Base-by-base conservation (phyloP, 2,888 invertebrate genomes). In the Tillus elongatus region DNA sequence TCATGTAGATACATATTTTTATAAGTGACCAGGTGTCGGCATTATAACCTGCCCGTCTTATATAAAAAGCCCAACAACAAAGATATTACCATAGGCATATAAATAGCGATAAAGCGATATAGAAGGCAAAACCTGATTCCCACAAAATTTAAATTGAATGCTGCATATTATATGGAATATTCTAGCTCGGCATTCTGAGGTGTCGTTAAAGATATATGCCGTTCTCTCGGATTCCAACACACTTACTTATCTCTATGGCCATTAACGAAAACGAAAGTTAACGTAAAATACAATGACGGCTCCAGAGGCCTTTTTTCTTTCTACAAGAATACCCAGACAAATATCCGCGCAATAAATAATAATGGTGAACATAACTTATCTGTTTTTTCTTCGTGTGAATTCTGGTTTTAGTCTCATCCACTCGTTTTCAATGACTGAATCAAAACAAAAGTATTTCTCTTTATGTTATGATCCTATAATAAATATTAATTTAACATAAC, bases 101-200 rank as follows among this genome's bases (percentile, higher is more conserved):
- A 59, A 58, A 59, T 57, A 59, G 56, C 58, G 53, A 58, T 58
- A 57, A 57, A 58, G 54, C 54, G 53, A 50, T 53, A 52, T 51
- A 53, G 56, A 55, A 54, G 54, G 54, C 50, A 54, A 55, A 55
- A 53, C 54, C 49, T 55, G 54, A 54, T 59, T 58, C 58, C 51
- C 59, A 57, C 59, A 58, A 59, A 59, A 59, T 59, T 59, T 59
- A 58, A 59, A 59, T 59, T 59, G 58, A 59, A 59, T 59, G 56
- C 57, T 53, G 59, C 59, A 59, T 59, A 59, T 59, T 59, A 58
- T 59, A 57, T 57, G 52, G 59, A 57, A 59, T 58, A 59, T 58
- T 59, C 59, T 52, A 52, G 53, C 53, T 51, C 54, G 50, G 54
- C 57, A 58, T 58, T 58, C 58, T 59, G 51, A 56, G 54, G 57